Evolutionary conservation across 2,797 vertebrate species (phyloP), one percentile per base, ranked within the genome.

Genomic region (Rallus crepitans): DNA sequence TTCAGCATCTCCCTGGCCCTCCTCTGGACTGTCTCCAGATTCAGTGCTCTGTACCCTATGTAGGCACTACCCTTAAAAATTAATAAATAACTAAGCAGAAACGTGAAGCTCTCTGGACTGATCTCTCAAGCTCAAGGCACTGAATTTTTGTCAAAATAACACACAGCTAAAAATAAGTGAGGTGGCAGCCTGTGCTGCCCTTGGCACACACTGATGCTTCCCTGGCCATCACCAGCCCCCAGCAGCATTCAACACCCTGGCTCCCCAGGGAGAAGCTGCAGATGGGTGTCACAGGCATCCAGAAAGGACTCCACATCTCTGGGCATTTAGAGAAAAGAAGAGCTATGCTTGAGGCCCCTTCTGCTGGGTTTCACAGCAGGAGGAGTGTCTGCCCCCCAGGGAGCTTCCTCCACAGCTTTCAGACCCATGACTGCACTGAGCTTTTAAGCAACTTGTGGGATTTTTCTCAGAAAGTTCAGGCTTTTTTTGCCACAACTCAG

Each of bases 321-420:
- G 69, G 60, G 25, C 12, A 9, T 28, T 11, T 15, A 60, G 24
- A 70, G 47, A 24, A 11, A 24, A 25, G 31, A 15, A 12, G 12
- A 50, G 27, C 1, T 6, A 27, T 28, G 37, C 40, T 66, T 1
- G 0, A 27, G 57, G 53, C 21, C 18, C 59, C 27, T 27, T 28
- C 66, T 18, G 12, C 33, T 52, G 0, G 0, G 9, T 37, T 37
- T 40, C 52, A 42, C 11, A 30, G 37, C 27, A 33, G 60, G 27
- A 68, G 19, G 25, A 57, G 33, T 3, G 0, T 16, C 60, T 14
- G 3, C 23, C 16, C 25, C 12, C 57, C 37, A 1, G 1, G 52
- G 23, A 77, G 45, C 1, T 9, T 5, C 35, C 2, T 1, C 31
- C 28, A 10, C 33, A 69, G 45, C 55, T 64, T 30, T 42, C 79